Evolutionary conservation across 2,888 invertebrate species (phyloP).

Genomic region (Ectemnius continuus): DNA sequence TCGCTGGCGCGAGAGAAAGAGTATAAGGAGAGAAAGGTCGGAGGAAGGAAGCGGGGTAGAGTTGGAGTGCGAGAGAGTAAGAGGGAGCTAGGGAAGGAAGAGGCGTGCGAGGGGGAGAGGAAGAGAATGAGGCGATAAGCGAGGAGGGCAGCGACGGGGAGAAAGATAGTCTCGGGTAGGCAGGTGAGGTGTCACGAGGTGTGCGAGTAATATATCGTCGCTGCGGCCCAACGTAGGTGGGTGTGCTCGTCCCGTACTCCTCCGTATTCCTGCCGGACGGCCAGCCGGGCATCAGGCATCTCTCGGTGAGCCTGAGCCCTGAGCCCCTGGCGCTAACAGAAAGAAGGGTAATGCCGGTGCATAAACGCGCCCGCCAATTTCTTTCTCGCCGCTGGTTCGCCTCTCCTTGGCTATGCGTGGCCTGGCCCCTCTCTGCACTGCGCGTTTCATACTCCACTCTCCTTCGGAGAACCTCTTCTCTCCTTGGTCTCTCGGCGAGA

Average conservation of each 20-base stretch:
- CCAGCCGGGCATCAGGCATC: constrained; percentile 51
- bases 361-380: constrained; percentile 55
- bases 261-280: constrained; percentile 43
- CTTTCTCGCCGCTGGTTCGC: constrained; percentile 28
- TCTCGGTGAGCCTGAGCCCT: no score
- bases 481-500: constrained; percentile 30
- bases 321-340: constrained; percentile 73
- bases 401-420: background rate
- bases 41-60: constrained; percentile 6
- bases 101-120: constrained; percentile 17
- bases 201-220: constrained; percentile 77
- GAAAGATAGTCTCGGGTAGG: constrained; percentile 59
- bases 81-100: background rate
- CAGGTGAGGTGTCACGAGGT: constrained; percentile 78
- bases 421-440: no score
- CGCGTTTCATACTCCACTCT: constrained; percentile 9
- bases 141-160: constrained; percentile 28
- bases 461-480: constrained; percentile 2
- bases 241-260: constrained; percentile 62
- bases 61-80: background rate
- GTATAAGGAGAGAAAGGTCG: constrained; percentile 10
- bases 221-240: constrained; percentile 70
- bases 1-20: constrained; percentile 1
- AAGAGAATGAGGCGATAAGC: background rate
- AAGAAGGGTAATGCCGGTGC: constrained; percentile 66